Evolutionary conservation across 2,888 invertebrate species (phyloP), one percentile per base, ranked within the genome.

Genomic region (Chymomyza caudatula): DNA sequence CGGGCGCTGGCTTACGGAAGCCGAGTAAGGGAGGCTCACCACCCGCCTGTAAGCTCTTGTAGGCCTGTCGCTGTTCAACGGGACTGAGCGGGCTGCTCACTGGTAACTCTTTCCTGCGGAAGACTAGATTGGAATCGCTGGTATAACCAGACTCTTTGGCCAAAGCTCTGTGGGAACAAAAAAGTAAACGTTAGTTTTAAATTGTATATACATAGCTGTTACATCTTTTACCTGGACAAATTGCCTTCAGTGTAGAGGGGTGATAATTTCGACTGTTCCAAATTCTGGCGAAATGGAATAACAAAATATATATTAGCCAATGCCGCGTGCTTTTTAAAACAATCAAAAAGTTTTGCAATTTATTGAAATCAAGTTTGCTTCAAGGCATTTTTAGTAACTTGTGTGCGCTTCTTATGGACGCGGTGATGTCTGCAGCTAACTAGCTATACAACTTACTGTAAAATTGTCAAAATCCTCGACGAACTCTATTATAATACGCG

Each of bases 21-120:
- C 98, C 98, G 87, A 96, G 93, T 8, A 97, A 92, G 0, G 98
- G 98, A 2, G 98, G 97, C 90, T 98, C 98, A 0, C 98, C 98
- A 0, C 98, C 98, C 65, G 95, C 95, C 88, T 98, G 98, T 63
- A 98, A 93, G 72, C 94, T 94, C 87, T 95, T 94, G 91, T 98
- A 98, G 11, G 95, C 95, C 69, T 95, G 94, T 69, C 94, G 93
- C 79, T 96, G 94, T 87, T 97, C 96, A n/a, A 94, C 93, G 1
- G 96, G 96, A 76, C 95, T 96, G 61, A 96, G 90, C 0, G 91
- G 92, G 72, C 93, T 93, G 20, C 92, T 91, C 52, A 93, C 93
- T 43, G 92, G 91, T 75, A 94, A 93, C 76, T 95, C 95, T 67
- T 95, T 93, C 63, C 95, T 93, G 76, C 95, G 94, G 91, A 97